Evolutionary conservation across 2,888 invertebrate species (phyloP).

Genomic region (Microchrysa polita): DNA sequence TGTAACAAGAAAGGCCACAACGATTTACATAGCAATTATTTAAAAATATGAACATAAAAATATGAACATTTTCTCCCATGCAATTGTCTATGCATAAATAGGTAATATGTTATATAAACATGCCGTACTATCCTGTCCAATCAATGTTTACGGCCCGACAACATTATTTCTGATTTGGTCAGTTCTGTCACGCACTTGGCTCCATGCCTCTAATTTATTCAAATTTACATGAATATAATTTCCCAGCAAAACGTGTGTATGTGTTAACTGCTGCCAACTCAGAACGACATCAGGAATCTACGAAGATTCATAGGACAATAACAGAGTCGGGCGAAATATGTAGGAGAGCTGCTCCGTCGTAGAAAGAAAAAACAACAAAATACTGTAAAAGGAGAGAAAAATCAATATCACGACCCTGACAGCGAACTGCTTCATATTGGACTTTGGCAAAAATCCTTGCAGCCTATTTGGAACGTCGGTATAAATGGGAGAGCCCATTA

Average conservation of each 20-base stretch:
- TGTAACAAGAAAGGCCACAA: too few relatives aligned
- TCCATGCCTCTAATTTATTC: background rate
- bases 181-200: background rate
- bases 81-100: background rate
- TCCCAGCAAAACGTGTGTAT: background rate
- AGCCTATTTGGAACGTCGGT: background rate
- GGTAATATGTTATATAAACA: background rate
- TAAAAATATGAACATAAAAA: too few relatives aligned
- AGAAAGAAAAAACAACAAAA: slow-evolving; percentile 44
- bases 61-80: background rate
- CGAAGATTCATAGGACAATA: slow-evolving; percentile 2
- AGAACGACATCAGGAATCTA: slow-evolving; percentile 5
- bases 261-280: slow-evolving; percentile 4
- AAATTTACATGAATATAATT: background rate
- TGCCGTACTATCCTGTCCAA: background rate
- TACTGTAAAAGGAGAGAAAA: slow-evolving; percentile 42
- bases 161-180: background rate
- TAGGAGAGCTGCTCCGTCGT: background rate
- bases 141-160: too few relatives aligned
- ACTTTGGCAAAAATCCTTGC: slow-evolving; percentile 36
- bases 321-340: background rate
- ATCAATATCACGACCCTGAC: slow-evolving; percentile 48
- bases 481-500: slow-evolving; percentile 26
- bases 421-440: background rate
- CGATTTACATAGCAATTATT: too few relatives aligned